These are phyloP conservation scores for Eidolon helvum DNA, from an alignment of 2,113 vertebrate genomes.

Conservation along the genomic window DNA sequence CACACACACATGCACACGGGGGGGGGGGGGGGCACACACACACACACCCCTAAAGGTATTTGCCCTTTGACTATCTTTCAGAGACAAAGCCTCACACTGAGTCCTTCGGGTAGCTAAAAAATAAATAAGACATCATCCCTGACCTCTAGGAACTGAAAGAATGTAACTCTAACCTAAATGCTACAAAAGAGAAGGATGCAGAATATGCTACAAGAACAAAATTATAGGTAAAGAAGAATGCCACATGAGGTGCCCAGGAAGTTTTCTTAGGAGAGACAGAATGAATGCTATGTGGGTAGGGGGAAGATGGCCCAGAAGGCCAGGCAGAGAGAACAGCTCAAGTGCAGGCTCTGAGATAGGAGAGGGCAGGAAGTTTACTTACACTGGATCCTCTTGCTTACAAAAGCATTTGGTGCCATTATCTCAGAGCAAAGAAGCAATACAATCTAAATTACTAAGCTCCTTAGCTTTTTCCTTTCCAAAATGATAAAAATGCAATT, in stretches of 20 bases:
- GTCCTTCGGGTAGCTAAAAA: not conserved
- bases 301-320: not conserved
- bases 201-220: not conserved
- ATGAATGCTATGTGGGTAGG: not conserved
- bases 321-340: not conserved
- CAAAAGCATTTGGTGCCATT: not conserved
- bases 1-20: not conserved
- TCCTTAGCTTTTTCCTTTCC: slow-evolving; percentile 34
- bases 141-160: not conserved
- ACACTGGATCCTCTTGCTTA: not conserved
- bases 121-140: not conserved
- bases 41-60: not conserved
- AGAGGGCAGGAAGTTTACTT: not conserved
- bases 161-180: not conserved
- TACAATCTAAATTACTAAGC: not conserved
- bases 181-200: not conserved
- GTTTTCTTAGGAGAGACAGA: not conserved
- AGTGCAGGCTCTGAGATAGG: not conserved
- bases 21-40: too few species aligned
- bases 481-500: slow-evolving; percentile 30
- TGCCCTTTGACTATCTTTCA: not conserved
- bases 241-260: not conserved
- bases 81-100: not conserved
- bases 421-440: not conserved
- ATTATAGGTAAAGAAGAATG: not conserved